phyloP scores from a whole-genome alignment of 1,140 invertebrate genomes.

The Drosophila subobscura region DNA sequence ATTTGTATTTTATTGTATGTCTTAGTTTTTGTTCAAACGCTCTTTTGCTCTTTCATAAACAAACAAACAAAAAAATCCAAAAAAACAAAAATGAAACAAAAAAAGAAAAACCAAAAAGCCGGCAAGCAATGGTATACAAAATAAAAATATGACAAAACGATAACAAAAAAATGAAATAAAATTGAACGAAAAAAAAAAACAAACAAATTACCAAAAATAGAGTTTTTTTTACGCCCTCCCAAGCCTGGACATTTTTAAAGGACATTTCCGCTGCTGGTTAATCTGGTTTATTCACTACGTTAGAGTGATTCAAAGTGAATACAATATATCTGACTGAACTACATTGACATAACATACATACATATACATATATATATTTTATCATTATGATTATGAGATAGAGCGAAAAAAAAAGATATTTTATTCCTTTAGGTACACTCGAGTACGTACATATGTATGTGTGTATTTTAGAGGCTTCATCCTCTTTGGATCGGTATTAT shows the following conservation, averaged over 20 bases:
- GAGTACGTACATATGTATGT: conserved; percentile 19
- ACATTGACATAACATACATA: conserved; percentile 32
- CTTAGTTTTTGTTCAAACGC: conserved; percentile 82
- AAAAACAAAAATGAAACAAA: conserved; percentile 37
- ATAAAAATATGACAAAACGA: conserved; percentile 47
- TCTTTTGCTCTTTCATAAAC: conserved; percentile 83
- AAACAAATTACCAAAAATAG: conserved; percentile 16
- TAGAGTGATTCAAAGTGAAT: conserved; percentile 17
- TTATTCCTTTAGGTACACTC: conserved; percentile 6
- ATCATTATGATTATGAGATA: neutral
- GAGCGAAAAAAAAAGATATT: conserved; percentile 1
- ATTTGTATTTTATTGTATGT: conserved; percentile 82
- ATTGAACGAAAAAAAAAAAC: conserved; percentile 51
- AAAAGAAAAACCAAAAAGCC: conserved; percentile 49
- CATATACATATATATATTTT: conserved; percentile 5
- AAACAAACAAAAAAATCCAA: conserved; percentile 30
- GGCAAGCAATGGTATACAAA: conserved; percentile 75
- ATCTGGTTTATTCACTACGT: conserved; percentile 37
- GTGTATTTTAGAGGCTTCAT: too few species aligned
- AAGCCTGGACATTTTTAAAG: too few species aligned
- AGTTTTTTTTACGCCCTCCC: conserved; percentile 4
- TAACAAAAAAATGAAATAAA: conserved; percentile 61
- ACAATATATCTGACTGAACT: conserved; percentile 11
- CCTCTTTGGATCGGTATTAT: conserved; percentile 1
- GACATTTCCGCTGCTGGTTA: neutral